Base-by-base conservation (phyloP, 2,888 invertebrate genomes). In the Bembecia ichneumoniformis region DNA sequence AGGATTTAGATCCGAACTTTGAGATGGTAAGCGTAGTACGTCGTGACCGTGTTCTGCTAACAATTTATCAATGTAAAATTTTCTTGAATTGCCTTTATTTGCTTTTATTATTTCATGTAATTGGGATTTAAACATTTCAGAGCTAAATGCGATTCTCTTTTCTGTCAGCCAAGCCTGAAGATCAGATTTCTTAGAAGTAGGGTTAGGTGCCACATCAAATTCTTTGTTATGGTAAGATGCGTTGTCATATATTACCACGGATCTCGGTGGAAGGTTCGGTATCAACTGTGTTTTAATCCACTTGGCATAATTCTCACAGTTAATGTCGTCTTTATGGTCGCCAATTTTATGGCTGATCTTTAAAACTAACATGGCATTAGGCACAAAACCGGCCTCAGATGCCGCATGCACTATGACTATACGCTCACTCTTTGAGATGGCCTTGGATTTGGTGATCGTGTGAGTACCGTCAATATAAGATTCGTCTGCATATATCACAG, bases 221-320 rank as follows among this genome's bases (percentile, higher is more conserved):
- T 53, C 28, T 47, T 55, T 58, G 47, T 63, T 65, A 46, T 66
- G 63, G 50, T 64, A 64, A 1, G 63, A 35, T 0, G 62, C 62
- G 52, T 66, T 61, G 17, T 61, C 55, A 10, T 62, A 28, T 16
- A 63, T 58, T n/a, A 65, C 48, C 9, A 60, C 56, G 43, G 64
- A 57, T 43, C 54, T 58, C 3, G 52, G 48, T 10, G 55, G 55
- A 4, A 51, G 36, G 43, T 52, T 52, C 45, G 48, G 35, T 14
- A 64, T 46, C 7, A 67, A 36, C 47, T 63, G 54, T 1, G 47
- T 55, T 50, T 35, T 17, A n/a, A 68, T 43, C 66, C 64, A 69
- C 43, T 56, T 55, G 16, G 28, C 45, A 49, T 52, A 59, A 51
- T 56, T 59, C n/a, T 34, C 35, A 17, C 13, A 49, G 48, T 60